Evolutionary conservation across 2,888 invertebrate genomes (phyloP).

Genomic region (Pycnomerus fuliginosus): DNA sequence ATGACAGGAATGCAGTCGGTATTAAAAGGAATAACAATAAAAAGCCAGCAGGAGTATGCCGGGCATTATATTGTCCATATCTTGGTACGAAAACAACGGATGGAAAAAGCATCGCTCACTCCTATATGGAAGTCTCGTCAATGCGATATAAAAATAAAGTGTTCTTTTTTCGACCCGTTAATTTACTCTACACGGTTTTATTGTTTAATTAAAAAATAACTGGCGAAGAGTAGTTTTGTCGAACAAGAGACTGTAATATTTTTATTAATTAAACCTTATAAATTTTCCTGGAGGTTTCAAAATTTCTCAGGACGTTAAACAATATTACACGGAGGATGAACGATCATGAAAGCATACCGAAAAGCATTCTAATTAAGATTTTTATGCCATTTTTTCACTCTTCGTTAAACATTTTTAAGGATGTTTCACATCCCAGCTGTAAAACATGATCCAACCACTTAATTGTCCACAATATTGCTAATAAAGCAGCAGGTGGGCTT

Average conservation of each 20-base stretch:
- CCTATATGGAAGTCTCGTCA: constrained; percentile 14
- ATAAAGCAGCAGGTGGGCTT: too few relatives aligned
- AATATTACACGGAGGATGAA: constrained; percentile 21
- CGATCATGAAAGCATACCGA: constrained; percentile 16
- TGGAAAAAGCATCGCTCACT: constrained; percentile 1
- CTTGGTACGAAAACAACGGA: constrained; percentile 8
- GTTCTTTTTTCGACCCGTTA: constrained; percentile 13
- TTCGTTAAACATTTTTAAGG: constrained; percentile 23
- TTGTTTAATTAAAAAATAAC: constrained; percentile 20
- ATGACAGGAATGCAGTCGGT: constrained; percentile 20
- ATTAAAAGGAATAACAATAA: constrained; percentile 17
- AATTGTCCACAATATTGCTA: too few relatives aligned
- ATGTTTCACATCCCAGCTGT: constrained; percentile 9
- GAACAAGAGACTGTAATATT: constrained; percentile 4
- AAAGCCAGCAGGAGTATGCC: constrained; percentile 12
- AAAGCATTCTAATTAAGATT: constrained; percentile 15
- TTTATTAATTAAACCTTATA: constrained; percentile 14
- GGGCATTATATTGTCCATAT: constrained; percentile 17
- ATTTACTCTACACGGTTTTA: constrained; percentile 13
- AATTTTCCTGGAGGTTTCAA: constrained; percentile 13
- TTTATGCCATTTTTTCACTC: constrained; percentile 18
- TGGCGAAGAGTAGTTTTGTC: constrained; percentile 16
- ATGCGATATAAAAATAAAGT: constrained; percentile 11
- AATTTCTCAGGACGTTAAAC: constrained; percentile 25
- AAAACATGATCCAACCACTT: too few relatives aligned